Conservation (phyloP, 2,113 vertebrate genomes). For the Indri indri region DNA sequence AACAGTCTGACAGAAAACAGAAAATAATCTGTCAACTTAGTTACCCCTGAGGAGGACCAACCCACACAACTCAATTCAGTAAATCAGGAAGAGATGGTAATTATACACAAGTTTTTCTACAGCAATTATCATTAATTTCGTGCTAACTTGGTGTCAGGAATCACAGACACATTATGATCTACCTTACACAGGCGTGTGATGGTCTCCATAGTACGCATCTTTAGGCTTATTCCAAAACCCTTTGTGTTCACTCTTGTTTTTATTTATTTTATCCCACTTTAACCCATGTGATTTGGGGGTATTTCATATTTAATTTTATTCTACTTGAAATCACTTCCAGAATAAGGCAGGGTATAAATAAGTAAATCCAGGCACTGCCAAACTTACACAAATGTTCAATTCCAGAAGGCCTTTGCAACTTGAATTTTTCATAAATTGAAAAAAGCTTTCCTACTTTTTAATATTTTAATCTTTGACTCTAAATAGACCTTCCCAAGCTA, state of each 20-base stretch:
- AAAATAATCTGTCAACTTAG: not conserved
- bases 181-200: not conserved
- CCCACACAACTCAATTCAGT: not conserved
- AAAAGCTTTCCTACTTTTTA: not conserved
- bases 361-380: not conserved
- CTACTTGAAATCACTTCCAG: constrained; percentile 12
- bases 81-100: not conserved
- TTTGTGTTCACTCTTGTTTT: not conserved
- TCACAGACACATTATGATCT: not conserved
- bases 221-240: not conserved
- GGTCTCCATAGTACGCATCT: not conserved
- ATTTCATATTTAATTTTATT: not conserved
- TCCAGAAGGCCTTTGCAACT: not conserved
- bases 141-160: not conserved
- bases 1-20: not conserved
- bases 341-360: not conserved
- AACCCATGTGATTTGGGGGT: not conserved
- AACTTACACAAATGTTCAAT: constrained; percentile 1
- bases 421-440: not conserved
- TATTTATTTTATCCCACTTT: not conserved
- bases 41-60: not conserved
- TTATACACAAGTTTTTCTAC: not conserved
- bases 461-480: not conserved
- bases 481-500: not conserved
- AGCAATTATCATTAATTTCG: not conserved